phyloP scores from a whole-genome alignment of 2,113 vertebrate genomes.

The Alligator sinensis region DNA sequence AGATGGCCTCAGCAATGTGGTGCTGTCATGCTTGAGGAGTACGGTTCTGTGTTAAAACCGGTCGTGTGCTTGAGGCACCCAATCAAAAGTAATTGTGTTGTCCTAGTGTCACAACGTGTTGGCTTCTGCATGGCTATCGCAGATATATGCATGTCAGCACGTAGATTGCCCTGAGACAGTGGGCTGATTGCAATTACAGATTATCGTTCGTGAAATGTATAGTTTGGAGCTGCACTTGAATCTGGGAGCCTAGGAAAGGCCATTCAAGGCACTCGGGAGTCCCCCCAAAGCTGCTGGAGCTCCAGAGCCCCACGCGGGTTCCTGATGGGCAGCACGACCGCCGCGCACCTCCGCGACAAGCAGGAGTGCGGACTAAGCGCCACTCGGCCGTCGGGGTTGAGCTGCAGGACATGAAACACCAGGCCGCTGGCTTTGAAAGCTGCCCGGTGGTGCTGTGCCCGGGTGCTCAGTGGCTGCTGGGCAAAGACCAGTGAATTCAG shows the following conservation, averaged over 20 bases:
- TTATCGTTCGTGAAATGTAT: neutral
- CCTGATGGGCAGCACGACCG: neutral
- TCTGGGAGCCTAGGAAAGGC: neutral
- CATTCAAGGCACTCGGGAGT: neutral
- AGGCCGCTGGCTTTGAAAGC: neutral
- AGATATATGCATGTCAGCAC: neutral
- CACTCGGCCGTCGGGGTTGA: no score
- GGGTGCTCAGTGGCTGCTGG: neutral
- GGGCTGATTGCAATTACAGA: neutral
- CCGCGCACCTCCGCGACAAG: no score
- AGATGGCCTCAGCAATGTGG: neutral
- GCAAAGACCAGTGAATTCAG: accelerated
- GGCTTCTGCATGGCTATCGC: neutral
- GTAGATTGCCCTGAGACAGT: neutral
- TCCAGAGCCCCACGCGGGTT: neutral
- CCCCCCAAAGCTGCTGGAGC: neutral
- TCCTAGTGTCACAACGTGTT: neutral
- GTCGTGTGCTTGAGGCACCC: neutral
- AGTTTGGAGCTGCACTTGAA: neutral
- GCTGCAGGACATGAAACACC: no score
- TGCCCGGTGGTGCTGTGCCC: accelerated
- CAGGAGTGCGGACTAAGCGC: no score
- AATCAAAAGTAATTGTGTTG: neutral
- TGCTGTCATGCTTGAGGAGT: neutral
- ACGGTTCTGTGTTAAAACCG: neutral